Evolutionary conservation across 53 echinoderm and acorn worm genomes (phyloP).

Genomic region (Paracentrotus lividus): DNA sequence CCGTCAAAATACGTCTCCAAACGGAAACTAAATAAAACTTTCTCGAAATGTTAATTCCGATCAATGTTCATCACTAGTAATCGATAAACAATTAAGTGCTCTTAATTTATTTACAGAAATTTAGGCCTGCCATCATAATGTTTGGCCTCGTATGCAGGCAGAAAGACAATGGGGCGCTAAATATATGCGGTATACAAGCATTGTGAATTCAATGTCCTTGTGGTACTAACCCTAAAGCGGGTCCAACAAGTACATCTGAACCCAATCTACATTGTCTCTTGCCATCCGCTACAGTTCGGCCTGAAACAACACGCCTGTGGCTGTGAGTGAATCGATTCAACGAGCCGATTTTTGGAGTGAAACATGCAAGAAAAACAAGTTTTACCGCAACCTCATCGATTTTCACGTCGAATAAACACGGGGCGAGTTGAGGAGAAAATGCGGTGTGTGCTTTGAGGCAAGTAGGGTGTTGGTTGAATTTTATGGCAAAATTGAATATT

Average conservation of each 20-base stretch:
- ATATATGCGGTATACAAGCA: no score
- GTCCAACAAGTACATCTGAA: conserved; percentile 41
- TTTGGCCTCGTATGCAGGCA: no score
- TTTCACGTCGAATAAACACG: conserved; percentile 48
- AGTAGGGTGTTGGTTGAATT: neutral
- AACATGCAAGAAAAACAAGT: conserved; percentile 63
- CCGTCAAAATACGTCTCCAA: no score
- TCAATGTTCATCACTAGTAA: neutral
- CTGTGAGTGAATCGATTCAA: conserved; percentile 16
- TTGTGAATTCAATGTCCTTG: no score
- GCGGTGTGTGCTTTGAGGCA: neutral
- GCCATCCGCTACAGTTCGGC: conserved; percentile 49
- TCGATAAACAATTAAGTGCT: conserved; percentile 15
- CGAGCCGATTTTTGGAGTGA: conserved; percentile 52
- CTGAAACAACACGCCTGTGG: conserved; percentile 61
- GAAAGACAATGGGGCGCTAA: no score
- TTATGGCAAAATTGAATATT: neutral
- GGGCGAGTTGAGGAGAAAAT: neutral
- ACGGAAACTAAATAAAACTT: neutral
- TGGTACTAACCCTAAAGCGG: neutral
- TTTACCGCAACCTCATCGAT: conserved; percentile 53
- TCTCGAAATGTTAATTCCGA: neutral
- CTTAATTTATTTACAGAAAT: neutral
- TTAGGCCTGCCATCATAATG: neutral
- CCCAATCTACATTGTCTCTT: conserved; percentile 5